Evolutionary conservation across 2,113 vertebrate species (phyloP).

Genomic region (Pseudonaja textilis): DNA sequence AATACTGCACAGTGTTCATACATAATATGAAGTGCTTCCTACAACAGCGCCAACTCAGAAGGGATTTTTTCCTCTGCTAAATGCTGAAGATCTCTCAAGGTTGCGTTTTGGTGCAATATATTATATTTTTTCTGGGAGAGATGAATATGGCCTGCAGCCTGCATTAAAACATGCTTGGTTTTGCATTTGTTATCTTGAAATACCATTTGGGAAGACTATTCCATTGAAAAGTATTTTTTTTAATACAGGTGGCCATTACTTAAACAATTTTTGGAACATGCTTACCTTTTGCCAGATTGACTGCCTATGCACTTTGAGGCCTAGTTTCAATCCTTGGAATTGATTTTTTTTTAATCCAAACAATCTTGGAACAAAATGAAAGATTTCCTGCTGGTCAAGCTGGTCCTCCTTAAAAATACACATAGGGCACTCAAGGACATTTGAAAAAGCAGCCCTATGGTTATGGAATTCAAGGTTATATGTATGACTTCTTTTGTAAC

Average conservation of each 20-base stretch:
- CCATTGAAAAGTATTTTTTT: not conserved
- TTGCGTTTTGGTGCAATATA: not conserved
- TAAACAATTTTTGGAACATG: not conserved
- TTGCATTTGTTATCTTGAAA: not conserved
- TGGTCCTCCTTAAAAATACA: not conserved
- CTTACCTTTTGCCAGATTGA: not conserved
- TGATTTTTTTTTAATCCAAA: not conserved
- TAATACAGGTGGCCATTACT: not conserved
- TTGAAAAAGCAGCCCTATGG: not conserved
- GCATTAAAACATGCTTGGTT: not conserved
- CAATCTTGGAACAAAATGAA: not conserved
- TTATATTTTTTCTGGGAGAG: not conserved
- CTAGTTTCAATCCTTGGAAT: not conserved
- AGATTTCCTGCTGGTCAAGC: not conserved
- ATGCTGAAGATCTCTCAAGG: not conserved
- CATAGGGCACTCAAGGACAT: too few relatives aligned
- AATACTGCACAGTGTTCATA: conserved; percentile 61
- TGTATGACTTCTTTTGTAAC: not conserved
- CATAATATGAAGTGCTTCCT: conserved; percentile 41
- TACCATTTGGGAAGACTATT: not conserved
- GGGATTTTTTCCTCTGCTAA: not conserved
- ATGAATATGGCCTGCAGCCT: not conserved
- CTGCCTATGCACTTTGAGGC: not conserved
- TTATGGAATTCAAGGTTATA: not conserved
- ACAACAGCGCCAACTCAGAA: conserved; percentile 11